Base-by-base conservation (phyloP, 2,888 invertebrate genomes). In the Microctonus aethiopoides region DNA sequence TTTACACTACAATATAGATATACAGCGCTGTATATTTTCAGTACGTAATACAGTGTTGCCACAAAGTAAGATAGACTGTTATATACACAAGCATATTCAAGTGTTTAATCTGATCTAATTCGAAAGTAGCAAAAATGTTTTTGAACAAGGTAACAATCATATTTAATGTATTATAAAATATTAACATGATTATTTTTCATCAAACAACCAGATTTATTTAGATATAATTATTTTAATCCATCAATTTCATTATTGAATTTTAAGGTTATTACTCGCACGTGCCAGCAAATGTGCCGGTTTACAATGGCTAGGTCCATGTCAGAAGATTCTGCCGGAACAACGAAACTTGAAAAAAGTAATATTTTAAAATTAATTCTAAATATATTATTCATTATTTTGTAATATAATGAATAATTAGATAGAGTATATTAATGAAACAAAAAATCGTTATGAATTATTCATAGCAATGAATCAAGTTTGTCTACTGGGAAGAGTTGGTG, bases 401-500 rank as follows among this genome's bases (percentile, higher is more conserved):
- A n/a, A n/a, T n/a, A n/a, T n/a, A n/a, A n/a, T n/a, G n/a, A n/a
- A n/a, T n/a, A n/a, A n/a, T n/a, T n/a, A n/a, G n/a, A n/a, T n/a
- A n/a, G n/a, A n/a, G n/a, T n/a, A n/a, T n/a, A n/a, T n/a, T n/a
- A n/a, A n/a, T n/a, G n/a, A n/a, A n/a, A n/a, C n/a, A n/a, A n/a
- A n/a, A n/a, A n/a, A n/a, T n/a, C n/a, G n/a, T n/a, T n/a, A n/a
- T n/a, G n/a, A n/a, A n/a, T n/a, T 4, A 11, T 64, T 86, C 87
- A 52, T 76, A 94, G 94, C 95, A 64, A 87, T 97, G 64, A 97
- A 97, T 87, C 92, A 91, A 85, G 94, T 97, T 0, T 94, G 93
- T 24, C 87, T 98, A 46, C 86, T 98, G 66, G 97, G 97, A 2
- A 89, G 97, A 83, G 94, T 94, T 46, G 97, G 97, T 0, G 92